phyloP scores from a whole-genome alignment of 2,113 vertebrate genomes.

The Tonatia bakeri region DNA sequence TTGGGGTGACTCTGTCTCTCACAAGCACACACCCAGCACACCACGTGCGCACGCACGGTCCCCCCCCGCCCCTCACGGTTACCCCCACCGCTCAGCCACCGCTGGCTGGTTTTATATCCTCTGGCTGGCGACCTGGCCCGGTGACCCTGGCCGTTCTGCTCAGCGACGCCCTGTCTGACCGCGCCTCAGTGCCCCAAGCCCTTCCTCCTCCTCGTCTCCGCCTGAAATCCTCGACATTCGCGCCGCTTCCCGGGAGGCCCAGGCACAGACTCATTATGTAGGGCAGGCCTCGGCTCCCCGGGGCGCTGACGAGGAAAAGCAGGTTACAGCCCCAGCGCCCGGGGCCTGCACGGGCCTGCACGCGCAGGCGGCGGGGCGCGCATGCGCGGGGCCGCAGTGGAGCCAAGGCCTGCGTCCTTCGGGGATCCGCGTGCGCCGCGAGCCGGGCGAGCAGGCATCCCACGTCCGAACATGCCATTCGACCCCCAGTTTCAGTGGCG shows the following conservation, averaged over 20 bases:
- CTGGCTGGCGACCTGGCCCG: background rate
- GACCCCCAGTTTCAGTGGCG: background rate
- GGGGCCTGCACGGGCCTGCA: background rate
- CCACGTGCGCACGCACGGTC: too few relatives aligned
- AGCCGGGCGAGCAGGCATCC: too few relatives aligned
- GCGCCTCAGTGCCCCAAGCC: background rate
- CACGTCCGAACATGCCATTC: accelerated
- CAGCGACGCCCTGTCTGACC: background rate
- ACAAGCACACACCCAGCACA: too few relatives aligned
- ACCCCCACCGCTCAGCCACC: background rate
- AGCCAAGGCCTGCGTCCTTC: background rate
- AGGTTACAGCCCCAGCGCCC: background rate
- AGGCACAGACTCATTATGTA: background rate
- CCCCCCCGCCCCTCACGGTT: background rate
- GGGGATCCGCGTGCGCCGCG: background rate
- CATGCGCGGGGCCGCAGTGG: too few relatives aligned
- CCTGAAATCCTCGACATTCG: background rate
- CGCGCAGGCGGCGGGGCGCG: too few relatives aligned
- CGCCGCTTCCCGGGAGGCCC: background rate
- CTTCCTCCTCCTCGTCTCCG: accelerated
- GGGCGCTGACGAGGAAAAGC: background rate
- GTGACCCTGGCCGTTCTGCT: background rate
- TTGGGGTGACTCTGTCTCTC: background rate
- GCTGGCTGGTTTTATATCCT: background rate
- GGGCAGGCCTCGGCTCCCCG: background rate